These are phyloP conservation scores for Strongylocentrotus purpuratus DNA, from an alignment of 35 echinoderm and acorn worm species.

Conservation along the genomic window DNA sequence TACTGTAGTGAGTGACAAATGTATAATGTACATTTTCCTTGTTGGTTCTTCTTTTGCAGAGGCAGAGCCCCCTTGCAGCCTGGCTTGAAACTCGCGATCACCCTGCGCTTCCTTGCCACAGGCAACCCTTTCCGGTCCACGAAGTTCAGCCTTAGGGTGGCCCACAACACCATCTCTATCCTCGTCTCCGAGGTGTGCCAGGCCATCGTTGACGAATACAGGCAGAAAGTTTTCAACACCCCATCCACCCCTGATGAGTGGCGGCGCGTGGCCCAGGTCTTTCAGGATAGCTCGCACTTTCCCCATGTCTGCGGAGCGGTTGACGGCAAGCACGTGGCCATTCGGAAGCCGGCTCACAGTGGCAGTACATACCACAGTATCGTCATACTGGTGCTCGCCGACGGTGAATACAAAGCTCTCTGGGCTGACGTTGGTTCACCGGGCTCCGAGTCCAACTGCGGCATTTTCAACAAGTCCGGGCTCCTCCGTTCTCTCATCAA, in stretches of 20 bases:
- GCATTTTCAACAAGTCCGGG: neutral
- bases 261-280: constrained; percentile 12
- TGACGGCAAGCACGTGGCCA: constrained; percentile 56
- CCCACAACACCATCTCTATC: constrained; percentile 49
- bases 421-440: constrained; percentile 46
- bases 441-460: constrained; percentile 43
- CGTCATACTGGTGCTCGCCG: too few relatives aligned
- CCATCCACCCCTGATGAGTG: constrained; percentile 47
- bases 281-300: constrained; percentile 51
- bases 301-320: constrained; percentile 53
- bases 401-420: constrained; percentile 50
- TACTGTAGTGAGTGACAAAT: neutral
- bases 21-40: neutral
- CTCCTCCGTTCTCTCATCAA: constrained; percentile 11
- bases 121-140: constrained; percentile 39
- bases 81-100: constrained; percentile 45
- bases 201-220: constrained; percentile 50
- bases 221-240: constrained; percentile 12
- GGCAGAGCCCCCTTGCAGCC: constrained; percentile 12
- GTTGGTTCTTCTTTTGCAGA: neutral
- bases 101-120: constrained; percentile 53
- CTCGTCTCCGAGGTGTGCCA: constrained; percentile 41
- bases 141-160: constrained; percentile 43
- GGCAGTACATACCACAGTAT: too few relatives aligned
- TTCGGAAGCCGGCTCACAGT: constrained; percentile 30